Evolutionary conservation across 2,888 invertebrate species (phyloP).

Genomic region (Deilephila elpenor): DNA sequence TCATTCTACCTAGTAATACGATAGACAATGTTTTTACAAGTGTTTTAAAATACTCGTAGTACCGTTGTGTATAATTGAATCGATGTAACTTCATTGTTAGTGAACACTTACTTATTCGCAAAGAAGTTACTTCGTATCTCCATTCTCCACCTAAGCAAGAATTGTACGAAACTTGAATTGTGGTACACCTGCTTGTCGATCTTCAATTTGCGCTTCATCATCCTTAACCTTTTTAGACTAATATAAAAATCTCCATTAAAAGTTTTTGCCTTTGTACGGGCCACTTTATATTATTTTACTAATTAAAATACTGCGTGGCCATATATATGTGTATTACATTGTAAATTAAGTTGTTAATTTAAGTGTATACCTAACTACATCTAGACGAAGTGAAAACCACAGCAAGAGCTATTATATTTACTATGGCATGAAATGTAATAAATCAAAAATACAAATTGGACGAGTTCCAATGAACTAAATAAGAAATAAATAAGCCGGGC

Average conservation of each 20-base stretch:
- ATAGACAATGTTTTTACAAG: slow-evolving; percentile 16
- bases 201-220: background rate
- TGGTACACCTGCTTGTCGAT: background rate
- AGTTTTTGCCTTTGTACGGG: background rate
- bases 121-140: slow-evolving; percentile 28
- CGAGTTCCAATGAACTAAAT: no score
- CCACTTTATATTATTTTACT: background rate
- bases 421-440: background rate
- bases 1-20: slow-evolving; percentile 51
- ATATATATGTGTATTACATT: no score
- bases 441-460: no score
- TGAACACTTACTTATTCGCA: slow-evolving; percentile 26
- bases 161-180: background rate
- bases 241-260: background rate
- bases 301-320: background rate
- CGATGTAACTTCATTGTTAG: slow-evolving; percentile 12
- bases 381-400: background rate
- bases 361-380: background rate
- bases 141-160: background rate
- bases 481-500: no score
- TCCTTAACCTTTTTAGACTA: background rate
- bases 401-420: background rate
- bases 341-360: background rate
- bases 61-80: slow-evolving; percentile 8
- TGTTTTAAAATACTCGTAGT: slow-evolving; percentile 10